Base-by-base conservation (phyloP, 2,888 invertebrate species). In the Drosophila sordidula region DNA sequence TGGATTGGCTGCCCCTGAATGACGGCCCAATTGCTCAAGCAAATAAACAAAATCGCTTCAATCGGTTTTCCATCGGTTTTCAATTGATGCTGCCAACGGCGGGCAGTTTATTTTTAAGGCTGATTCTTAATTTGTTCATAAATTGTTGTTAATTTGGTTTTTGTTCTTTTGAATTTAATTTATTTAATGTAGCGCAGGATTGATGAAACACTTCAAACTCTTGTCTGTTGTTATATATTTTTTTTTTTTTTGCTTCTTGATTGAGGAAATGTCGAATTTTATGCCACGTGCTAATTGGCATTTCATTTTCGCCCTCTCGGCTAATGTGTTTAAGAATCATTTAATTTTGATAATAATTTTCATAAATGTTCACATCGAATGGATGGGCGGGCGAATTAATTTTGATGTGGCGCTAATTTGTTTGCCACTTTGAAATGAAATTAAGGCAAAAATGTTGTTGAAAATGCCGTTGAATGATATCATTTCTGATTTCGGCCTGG, bases 1-100 rank as follows among this genome's bases (percentile, higher is more conserved):
- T 88, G 69, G 67, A 83, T 88, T 68, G 84, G 68, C 73, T 52
- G 74, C 69, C 71, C 67, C 67, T 62, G 73, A 88, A 65, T 88
- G 89, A 88, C 84, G 84, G 67, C 57, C 80, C 84, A 80, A 88
- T 89, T 83, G 89, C 85, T 89, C 81, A 84, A 84, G 85, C 87
- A 84, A 84, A 84, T 87, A 84, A 89, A 89, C 83, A 84, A 83
- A 83, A 66, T 70, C 52, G 57, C 56, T 56, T 76, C 75, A 78
- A 80, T 76, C 65, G 72, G 46, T 76, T 76, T 77, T 69, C 59
- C 47, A 51, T 62, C 55, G 50, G 46, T 61, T 51, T 61, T 51
- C 52, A 29, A 65, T 64, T 56, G 51, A 16, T 45, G 65, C 63
- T 47, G 44, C 47, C 69, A 16, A 68, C 54, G 2, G 32, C 25